phyloP scores from a whole-genome alignment of 2,888 invertebrate genomes.

The Pristionchus maxplancki region DNA sequence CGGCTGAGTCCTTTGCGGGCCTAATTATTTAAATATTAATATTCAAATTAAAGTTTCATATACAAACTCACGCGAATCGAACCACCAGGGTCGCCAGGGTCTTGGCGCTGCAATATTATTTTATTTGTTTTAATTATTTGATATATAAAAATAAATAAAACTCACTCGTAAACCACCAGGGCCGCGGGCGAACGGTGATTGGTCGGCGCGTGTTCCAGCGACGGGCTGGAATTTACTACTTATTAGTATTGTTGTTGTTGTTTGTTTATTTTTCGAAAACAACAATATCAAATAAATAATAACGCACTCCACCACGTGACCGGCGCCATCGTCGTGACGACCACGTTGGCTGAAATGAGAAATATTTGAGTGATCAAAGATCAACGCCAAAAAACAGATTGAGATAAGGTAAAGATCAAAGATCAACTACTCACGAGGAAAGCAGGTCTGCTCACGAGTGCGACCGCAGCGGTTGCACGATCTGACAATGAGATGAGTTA shows the following conservation, averaged over 20 bases:
- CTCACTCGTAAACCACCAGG: not conserved
- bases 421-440: not conserved
- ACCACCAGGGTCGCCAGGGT: not conserved
- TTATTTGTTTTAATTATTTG: not conserved
- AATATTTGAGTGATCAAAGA: not conserved
- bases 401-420: not conserved
- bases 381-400: not conserved
- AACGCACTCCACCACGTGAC: not conserved
- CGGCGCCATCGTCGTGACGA: not conserved
- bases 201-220: slow-evolving; percentile 27
- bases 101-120: not conserved
- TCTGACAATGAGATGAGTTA: not conserved
- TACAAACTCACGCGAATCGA: not conserved
- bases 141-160: not conserved
- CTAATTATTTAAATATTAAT: not conserved
- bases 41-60: not conserved
- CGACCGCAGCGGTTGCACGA: slow-evolving; percentile 1
- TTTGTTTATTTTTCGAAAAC: no score
- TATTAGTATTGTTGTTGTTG: no score
- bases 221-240: not conserved
- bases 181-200: not conserved
- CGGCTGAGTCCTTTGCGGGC: not conserved
- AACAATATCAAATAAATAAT: not conserved
- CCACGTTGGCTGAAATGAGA: not conserved
- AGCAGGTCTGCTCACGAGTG: slow-evolving; percentile 39